Percentiles rank a stretch among this genome's conserved stretches.
Evolutionary conservation across 2,888 invertebrate species (phyloP).

Genomic region (Itoplectis maculator): DNA sequence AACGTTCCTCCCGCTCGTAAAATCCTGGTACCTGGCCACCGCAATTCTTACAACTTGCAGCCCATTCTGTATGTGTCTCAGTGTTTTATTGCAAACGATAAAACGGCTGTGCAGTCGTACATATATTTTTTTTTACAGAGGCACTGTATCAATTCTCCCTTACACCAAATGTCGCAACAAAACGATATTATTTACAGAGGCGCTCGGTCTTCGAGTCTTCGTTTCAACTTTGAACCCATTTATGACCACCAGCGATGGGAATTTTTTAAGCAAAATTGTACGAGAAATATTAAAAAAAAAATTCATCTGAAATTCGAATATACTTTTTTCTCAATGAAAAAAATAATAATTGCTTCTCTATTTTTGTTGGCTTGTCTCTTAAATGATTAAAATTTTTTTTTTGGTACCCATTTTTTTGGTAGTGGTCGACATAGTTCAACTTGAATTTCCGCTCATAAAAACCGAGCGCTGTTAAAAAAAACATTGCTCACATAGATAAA

Average conservation of each 20-base stretch:
- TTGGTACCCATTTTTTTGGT: background rate
- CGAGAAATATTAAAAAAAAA: no score
- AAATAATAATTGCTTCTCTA: no score
- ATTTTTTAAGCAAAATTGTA: background rate
- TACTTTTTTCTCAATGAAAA: no score
- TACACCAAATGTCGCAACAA: background rate
- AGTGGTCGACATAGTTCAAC: constrained; percentile 29
- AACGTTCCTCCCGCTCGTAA: constrained; percentile 8
- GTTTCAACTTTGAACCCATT: background rate
- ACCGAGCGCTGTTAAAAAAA: background rate
- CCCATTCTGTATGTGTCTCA: constrained; percentile 20
- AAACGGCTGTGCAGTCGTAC: constrained; percentile 47
- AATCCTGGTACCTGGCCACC: background rate
- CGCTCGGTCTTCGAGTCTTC: constrained; percentile 16
- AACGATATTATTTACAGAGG: constrained; percentile 51
- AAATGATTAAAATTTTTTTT: no score
- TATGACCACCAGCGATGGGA: constrained; percentile 2
- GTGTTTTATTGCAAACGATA: constrained; percentile 37
- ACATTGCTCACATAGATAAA: background rate
- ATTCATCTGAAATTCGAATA: no score
- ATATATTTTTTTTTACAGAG: background rate
- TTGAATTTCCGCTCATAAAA: no score
- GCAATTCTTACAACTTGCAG: constrained; percentile 30
- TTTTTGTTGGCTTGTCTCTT: background rate
- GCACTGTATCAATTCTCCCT: background rate